Percentiles rank a stretch among this genome's conserved stretches.
Conservation (phyloP, 2,797 vertebrate species). For the Picus viridis region DNA sequence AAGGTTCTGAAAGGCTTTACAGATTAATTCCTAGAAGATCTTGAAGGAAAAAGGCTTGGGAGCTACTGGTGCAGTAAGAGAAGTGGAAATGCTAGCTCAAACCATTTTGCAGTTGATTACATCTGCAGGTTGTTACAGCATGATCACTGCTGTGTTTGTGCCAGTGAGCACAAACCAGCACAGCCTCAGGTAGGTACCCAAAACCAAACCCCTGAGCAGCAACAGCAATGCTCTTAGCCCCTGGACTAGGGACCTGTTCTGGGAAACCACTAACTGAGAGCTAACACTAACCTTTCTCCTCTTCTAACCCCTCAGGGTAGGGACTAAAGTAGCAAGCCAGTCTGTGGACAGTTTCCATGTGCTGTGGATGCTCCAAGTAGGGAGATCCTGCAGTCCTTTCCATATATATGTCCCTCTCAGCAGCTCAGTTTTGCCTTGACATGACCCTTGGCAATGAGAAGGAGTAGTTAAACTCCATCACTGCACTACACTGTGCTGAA, state of each 20-base stretch:
- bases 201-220: neutral
- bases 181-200: neutral
- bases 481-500: fast-evolving
- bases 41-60: neutral
- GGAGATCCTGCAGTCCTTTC: no score
- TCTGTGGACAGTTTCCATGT: fast-evolving
- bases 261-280: neutral
- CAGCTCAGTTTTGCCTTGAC: no score
- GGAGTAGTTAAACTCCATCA: neutral
- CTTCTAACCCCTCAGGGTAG: neutral
- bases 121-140: neutral
- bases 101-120: neutral
- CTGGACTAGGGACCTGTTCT: neutral
- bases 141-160: neutral
- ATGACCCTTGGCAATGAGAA: neutral
- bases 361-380: neutral
- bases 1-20: neutral
- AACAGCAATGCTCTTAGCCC: neutral
- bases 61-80: neutral
- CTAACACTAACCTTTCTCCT: neutral
- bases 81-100: neutral
- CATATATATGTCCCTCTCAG: no score
- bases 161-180: neutral
- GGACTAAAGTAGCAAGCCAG: neutral
- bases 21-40: slow-evolving; percentile 1